Conservation (phyloP, 2,888 invertebrate genomes). For the Trissonchulus sp. region DNA sequence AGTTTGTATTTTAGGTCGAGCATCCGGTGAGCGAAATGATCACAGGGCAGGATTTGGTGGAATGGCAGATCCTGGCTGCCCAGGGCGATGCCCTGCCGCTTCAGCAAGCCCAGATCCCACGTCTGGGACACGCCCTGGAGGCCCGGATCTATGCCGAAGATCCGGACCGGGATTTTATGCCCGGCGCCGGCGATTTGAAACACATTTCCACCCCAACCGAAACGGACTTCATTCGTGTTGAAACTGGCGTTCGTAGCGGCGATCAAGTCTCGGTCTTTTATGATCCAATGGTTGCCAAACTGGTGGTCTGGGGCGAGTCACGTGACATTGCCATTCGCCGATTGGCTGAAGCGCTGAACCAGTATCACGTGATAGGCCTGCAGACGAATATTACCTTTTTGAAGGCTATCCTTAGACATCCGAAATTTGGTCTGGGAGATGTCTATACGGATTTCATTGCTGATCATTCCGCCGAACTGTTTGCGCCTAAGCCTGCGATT, state of each 20-base stretch:
- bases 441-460: conserved; percentile 95
- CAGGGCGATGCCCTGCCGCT: conserved; percentile 76
- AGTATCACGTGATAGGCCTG: conserved; percentile 75
- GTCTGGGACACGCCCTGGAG: conserved; percentile 77
- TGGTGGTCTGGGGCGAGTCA: conserved; percentile 79
- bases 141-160: conserved; percentile 91
- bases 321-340: conserved; percentile 44
- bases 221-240: conserved; percentile 65
- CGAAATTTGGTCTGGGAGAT: conserved; percentile 72
- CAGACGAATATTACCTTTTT: conserved; percentile 93
- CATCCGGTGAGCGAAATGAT: conserved; percentile 97
- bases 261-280: conserved; percentile 97
- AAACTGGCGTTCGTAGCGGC: conserved; percentile 66
- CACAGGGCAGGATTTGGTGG: conserved; percentile 89
- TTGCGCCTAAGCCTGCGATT: conserved; percentile 56
- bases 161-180: conserved; percentile 70
- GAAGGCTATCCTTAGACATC: conserved; percentile 65
- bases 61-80: conserved; percentile 84
- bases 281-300: conserved; percentile 99
- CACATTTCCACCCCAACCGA: conserved; percentile 58
- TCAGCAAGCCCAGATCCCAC: conserved; percentile 68
- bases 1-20: no score
- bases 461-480: conserved; percentile 73
- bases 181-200: conserved; percentile 78
- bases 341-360: conserved; percentile 41